Evolutionary conservation across 2,113 vertebrate genomes (phyloP).

Genomic region (Alligator sinensis): DNA sequence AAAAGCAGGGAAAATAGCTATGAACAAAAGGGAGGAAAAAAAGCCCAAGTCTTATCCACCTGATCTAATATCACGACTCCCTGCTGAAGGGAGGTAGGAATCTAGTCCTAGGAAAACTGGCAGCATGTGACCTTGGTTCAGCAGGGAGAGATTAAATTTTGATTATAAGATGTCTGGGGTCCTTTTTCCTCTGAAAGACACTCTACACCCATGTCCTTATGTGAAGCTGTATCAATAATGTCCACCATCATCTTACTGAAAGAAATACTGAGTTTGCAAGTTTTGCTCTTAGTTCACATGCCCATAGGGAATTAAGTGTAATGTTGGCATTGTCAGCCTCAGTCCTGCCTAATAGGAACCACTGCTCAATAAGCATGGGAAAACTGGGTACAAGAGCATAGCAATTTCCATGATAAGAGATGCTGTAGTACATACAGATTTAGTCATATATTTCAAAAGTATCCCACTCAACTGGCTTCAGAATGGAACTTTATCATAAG

Average conservation of each 20-base stretch:
- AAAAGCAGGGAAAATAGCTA: background rate
- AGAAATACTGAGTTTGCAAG: background rate
- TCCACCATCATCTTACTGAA: background rate
- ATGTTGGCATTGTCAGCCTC: accelerated
- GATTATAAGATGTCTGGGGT: background rate
- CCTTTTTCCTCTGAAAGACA: background rate
- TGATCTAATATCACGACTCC: background rate
- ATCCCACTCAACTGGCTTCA: background rate
- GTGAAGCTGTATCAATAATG: background rate
- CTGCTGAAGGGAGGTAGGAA: background rate
- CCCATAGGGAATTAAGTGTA: background rate
- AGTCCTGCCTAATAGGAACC: background rate
- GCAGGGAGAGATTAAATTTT: background rate
- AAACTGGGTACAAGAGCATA: background rate
- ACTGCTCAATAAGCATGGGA: background rate
- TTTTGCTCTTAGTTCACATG: background rate
- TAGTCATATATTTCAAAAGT: background rate
- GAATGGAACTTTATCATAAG: background rate
- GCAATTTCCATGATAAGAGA: background rate
- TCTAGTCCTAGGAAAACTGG: background rate
- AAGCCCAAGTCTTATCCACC: background rate
- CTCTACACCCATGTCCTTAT: background rate
- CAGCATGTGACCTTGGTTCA: background rate
- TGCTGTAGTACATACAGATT: background rate
- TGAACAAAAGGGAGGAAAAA: background rate